These are phyloP conservation scores for Vulpes vulpes DNA, from an alignment of 2,113 vertebrate species.

Conservation along the genomic window DNA sequence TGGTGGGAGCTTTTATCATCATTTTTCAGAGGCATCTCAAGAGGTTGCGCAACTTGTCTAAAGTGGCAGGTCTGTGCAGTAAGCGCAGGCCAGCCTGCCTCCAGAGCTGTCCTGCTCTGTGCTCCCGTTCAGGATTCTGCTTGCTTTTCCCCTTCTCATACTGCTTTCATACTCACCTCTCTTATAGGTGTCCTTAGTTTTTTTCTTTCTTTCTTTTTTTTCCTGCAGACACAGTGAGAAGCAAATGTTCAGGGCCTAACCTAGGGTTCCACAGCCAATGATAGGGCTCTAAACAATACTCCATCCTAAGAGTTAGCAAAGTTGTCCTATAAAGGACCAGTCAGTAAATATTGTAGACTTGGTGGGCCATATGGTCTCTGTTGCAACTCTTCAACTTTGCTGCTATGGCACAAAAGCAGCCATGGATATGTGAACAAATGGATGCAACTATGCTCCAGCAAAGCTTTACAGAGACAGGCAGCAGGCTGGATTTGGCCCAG, in stretches of 20 bases:
- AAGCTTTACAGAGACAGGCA: neutral
- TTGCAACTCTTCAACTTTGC: neutral
- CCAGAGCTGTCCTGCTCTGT: fast-evolving
- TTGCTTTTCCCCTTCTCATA: neutral
- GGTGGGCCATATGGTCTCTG: neutral
- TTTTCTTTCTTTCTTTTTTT: neutral
- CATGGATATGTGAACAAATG: neutral
- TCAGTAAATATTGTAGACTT: neutral
- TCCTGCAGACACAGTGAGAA: neutral
- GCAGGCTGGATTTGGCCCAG: neutral
- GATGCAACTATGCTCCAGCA: neutral
- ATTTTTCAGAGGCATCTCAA: neutral
- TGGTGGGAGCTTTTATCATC: neutral
- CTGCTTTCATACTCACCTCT: neutral
- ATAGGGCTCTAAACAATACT: no score
- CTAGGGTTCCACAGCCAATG: neutral
- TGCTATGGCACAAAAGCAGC: neutral
- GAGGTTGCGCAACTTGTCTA: neutral
- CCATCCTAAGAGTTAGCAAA: neutral
- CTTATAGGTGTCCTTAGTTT: neutral
- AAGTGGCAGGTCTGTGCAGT: neutral
- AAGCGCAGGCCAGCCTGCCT: neutral
- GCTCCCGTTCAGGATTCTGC: neutral
- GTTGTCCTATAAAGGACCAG: neutral
- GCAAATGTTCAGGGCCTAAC: neutral